These are phyloP conservation scores for Drosophila phalerata DNA, from an alignment of 2,888 invertebrate genomes.

Conservation along the genomic window DNA sequence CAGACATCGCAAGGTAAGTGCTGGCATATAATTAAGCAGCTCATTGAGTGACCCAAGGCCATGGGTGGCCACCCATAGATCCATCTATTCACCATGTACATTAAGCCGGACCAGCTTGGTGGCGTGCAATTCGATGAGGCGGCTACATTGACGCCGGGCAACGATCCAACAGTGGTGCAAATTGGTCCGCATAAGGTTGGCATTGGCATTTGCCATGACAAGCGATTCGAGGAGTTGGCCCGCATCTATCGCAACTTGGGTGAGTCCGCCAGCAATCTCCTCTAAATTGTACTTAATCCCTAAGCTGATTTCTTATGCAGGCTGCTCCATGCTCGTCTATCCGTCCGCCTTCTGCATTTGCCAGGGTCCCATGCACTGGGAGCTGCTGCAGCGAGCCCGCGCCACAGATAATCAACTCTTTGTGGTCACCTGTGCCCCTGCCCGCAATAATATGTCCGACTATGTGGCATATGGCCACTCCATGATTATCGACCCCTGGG, in stretches of 20 bases:
- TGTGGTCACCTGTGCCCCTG: slow-evolving; percentile 94
- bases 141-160: slow-evolving; percentile 91
- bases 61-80: slow-evolving; percentile 87
- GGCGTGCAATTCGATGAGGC: slow-evolving; percentile 96
- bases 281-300: not conserved
- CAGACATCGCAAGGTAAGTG: slow-evolving; percentile 92
- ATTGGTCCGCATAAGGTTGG: slow-evolving; percentile 91
- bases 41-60: slow-evolving; percentile 7
- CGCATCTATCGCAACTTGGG: slow-evolving; percentile 89
- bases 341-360: slow-evolving; percentile 92
- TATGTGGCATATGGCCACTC: slow-evolving; percentile 97
- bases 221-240: slow-evolving; percentile 96
- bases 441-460: slow-evolving; percentile 90
- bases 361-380: slow-evolving; percentile 96
- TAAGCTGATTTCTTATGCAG: slow-evolving; percentile 85
- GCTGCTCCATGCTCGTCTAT: slow-evolving; percentile 94
- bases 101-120: slow-evolving; percentile 88
- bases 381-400: slow-evolving; percentile 91
- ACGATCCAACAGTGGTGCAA: slow-evolving; percentile 91
- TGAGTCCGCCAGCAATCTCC: slow-evolving; percentile 54
- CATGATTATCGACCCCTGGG: slow-evolving; percentile 92
- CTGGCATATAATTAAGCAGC: slow-evolving; percentile 45
- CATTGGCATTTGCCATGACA: slow-evolving; percentile 97
- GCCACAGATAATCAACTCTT: slow-evolving; percentile 96
- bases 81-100: slow-evolving; percentile 97